Conservation (phyloP, 2,888 invertebrate genomes). For the Coenonympha arcania region DNA sequence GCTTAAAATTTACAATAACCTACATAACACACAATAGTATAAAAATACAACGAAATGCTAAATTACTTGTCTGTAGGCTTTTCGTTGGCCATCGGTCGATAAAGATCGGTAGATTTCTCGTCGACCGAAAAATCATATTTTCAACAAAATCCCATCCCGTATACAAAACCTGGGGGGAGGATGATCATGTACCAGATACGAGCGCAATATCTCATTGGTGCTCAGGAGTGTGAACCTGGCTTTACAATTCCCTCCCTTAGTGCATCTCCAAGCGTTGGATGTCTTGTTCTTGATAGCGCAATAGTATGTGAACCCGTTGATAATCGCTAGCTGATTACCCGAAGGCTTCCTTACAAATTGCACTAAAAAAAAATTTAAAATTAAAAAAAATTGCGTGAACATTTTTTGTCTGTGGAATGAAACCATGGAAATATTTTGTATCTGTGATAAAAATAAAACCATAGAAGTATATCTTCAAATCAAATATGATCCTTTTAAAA, state of each 20-base stretch:
- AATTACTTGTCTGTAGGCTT: no score
- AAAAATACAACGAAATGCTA: no score
- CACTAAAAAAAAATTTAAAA: conserved; percentile 23
- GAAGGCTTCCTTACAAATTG: conserved; percentile 24
- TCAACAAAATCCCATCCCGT: conserved; percentile 29
- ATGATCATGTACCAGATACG: conserved; percentile 26
- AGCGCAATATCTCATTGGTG: conserved; percentile 14
- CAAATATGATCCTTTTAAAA: no score
- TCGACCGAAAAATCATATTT: conserved; percentile 24
- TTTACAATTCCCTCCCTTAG: conserved; percentile 31
- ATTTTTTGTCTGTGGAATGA: not conserved
- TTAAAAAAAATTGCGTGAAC: not conserved
- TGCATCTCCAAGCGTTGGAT: conserved; percentile 32
- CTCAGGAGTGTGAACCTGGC: conserved; percentile 28
- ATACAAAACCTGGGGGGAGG: conserved; percentile 24
- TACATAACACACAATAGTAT: no score
- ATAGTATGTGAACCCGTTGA: conserved; percentile 40
- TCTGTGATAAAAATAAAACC: no score
- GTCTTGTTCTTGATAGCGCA: conserved; percentile 18
- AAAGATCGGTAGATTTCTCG: not conserved
- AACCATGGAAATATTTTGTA: not conserved
- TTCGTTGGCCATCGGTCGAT: no score
- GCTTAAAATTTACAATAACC: no score
- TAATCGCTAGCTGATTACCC: conserved; percentile 34
- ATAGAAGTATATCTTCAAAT: no score